These are phyloP conservation scores for Oreonectes daqikongensis DNA, from an alignment of 2,797 vertebrate genomes.

Conservation along the genomic window DNA sequence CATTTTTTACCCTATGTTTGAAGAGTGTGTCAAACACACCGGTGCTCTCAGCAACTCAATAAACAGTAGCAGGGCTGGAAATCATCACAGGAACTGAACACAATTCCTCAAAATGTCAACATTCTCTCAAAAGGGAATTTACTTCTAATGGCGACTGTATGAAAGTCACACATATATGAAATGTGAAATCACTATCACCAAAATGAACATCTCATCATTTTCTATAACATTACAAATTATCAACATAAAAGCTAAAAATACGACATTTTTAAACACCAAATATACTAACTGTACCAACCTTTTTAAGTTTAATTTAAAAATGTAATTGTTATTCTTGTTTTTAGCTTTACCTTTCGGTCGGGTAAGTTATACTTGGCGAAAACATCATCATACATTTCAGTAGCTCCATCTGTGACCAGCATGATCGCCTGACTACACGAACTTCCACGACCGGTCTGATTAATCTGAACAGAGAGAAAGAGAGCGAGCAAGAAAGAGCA, in stretches of 20 bases:
- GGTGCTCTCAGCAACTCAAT: conserved; percentile 59
- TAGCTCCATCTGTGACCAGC: conserved; percentile 95
- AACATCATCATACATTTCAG: conserved; percentile 90
- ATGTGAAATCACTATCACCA: too few relatives aligned
- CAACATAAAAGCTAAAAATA: too few relatives aligned
- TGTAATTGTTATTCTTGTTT: too few relatives aligned
- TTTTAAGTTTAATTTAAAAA: too few relatives aligned
- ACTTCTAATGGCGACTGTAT: background rate
- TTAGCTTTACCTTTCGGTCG: conserved; percentile 86
- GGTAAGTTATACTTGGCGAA: conserved; percentile 98
- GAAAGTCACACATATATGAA: conserved; percentile 4
- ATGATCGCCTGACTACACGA: conserved; percentile 98
- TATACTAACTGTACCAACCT: too few relatives aligned
- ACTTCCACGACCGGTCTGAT: conserved; percentile 94
- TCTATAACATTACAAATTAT: too few relatives aligned
- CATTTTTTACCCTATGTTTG: conserved; percentile 50
- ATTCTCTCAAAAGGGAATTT: conserved; percentile 50
- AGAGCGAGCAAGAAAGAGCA: conserved; percentile 22
- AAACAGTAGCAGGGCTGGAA: conserved; percentile 53
- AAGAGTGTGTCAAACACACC: conserved; percentile 50
- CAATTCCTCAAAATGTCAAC: conserved; percentile 64
- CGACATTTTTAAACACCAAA: too few relatives aligned
- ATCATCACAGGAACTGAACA: conserved; percentile 38
- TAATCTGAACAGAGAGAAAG: conserved; percentile 80
- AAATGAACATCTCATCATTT: too few relatives aligned